A percentile compares a stretch with the other conserved stretches of the same genome.
phyloP scores from a whole-genome alignment of 2,888 invertebrate genomes.

The Schizaphis graminum region DNA sequence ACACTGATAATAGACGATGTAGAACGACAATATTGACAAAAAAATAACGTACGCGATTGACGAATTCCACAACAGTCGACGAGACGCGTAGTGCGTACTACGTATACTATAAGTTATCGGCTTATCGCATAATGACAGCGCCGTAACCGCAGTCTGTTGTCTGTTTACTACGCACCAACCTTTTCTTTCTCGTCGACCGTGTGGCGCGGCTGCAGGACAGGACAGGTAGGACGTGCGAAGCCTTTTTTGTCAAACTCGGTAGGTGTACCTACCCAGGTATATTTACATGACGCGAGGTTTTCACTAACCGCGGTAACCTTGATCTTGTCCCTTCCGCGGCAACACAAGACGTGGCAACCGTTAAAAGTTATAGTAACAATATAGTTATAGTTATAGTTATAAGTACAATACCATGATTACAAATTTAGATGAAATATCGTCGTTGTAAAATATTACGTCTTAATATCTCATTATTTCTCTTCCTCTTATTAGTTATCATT shows the following conservation, averaged over 20 bases:
- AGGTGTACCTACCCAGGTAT: neutral
- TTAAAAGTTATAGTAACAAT: too few species aligned
- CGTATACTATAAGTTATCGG: neutral
- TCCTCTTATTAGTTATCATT: too few species aligned
- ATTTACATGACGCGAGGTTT: neutral
- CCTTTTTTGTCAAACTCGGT: neutral
- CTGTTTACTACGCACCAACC: neutral
- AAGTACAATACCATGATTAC: too few species aligned
- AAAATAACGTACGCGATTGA: neutral
- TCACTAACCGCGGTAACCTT: neutral
- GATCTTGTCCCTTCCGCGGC: neutral
- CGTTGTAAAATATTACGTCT: too few species aligned
- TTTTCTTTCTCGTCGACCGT: neutral
- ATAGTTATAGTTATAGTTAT: too few species aligned
- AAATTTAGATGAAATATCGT: too few species aligned
- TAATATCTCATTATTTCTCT: too few species aligned
- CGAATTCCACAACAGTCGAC: neutral
- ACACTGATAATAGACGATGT: neutral
- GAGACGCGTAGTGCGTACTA: neutral
- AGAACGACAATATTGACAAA: neutral
- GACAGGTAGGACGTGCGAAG: too few species aligned
- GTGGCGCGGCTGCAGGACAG: neutral
- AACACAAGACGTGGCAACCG: neutral
- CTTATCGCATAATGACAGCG: neutral
- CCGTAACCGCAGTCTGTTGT: neutral